phyloP scores from a whole-genome alignment of 2,113 vertebrate genomes.

The Zonotrichia leucophrys region DNA sequence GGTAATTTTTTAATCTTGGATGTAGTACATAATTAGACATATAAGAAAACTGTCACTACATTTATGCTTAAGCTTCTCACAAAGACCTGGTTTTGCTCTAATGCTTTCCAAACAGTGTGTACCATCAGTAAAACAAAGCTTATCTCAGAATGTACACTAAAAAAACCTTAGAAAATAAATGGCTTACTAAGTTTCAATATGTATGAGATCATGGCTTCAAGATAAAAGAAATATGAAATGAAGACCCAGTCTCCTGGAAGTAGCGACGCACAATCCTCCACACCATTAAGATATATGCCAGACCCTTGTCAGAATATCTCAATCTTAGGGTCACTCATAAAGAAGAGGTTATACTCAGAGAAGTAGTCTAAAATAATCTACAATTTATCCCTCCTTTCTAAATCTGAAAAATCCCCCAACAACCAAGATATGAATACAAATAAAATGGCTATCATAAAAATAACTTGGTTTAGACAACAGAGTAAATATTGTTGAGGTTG shows the following conservation, averaged over 20 bases:
- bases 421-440: background rate
- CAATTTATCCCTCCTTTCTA: rapidly evolving
- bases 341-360: background rate
- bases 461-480: background rate
- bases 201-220: conserved; percentile 26
- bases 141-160: background rate
- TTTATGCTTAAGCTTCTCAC: background rate
- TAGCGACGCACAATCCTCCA: background rate
- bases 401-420: background rate
- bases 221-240: background rate
- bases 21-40: background rate
- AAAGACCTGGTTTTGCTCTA: background rate
- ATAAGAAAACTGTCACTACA: background rate
- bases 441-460: background rate
- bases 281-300: conserved; percentile 2
- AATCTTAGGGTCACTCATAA: background rate
- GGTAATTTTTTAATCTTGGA: background rate
- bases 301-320: background rate
- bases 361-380: background rate
- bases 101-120: background rate
- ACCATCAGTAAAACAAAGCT: background rate
- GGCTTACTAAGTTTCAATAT: background rate
- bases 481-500: background rate
- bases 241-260: background rate
- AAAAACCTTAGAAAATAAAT: background rate